Evolutionary conservation across 2,113 vertebrate genomes (phyloP).

Genomic region (Nanorana parkeri): DNA sequence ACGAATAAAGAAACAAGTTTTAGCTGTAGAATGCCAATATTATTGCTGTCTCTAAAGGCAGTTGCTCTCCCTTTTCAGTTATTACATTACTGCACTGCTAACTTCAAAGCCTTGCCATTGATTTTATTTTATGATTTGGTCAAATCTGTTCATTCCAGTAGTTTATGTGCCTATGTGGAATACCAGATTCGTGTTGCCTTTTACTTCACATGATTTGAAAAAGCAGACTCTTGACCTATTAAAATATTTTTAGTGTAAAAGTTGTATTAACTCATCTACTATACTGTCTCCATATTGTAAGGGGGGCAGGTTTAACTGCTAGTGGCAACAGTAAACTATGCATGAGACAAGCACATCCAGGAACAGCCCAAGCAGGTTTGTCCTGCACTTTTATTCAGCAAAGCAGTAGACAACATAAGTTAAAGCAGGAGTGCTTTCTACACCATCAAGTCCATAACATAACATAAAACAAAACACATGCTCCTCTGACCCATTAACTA

Average conservation of each 20-base stretch:
- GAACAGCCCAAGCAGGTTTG: too few relatives aligned
- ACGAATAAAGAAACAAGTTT: constrained; percentile 25
- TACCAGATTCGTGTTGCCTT: constrained; percentile 39
- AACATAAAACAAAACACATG: too few relatives aligned
- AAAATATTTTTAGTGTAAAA: constrained; percentile 39
- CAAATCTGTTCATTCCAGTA: constrained; percentile 47
- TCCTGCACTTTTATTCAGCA: too few relatives aligned
- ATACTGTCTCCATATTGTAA: background rate
- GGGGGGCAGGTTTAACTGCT: too few relatives aligned
- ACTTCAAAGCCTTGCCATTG: constrained; percentile 52
- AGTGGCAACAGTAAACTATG: too few relatives aligned
- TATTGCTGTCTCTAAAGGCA: constrained; percentile 40
- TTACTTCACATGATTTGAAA: constrained; percentile 31
- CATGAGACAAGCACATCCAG: too few relatives aligned
- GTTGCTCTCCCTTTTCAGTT: constrained; percentile 41
- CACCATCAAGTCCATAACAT: too few relatives aligned
- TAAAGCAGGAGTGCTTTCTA: too few relatives aligned
- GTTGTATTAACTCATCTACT: constrained; percentile 29
- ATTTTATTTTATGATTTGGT: constrained; percentile 55
- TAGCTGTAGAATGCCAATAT: constrained; percentile 40
- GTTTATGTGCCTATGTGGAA: constrained; percentile 52
- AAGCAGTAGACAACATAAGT: too few relatives aligned
- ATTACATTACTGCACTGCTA: constrained; percentile 49
- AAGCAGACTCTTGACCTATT: constrained; percentile 29
- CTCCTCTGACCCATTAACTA: too few relatives aligned